Conservation (phyloP, 1,140 invertebrate genomes). For the Atopsyche davidsoni region DNA sequence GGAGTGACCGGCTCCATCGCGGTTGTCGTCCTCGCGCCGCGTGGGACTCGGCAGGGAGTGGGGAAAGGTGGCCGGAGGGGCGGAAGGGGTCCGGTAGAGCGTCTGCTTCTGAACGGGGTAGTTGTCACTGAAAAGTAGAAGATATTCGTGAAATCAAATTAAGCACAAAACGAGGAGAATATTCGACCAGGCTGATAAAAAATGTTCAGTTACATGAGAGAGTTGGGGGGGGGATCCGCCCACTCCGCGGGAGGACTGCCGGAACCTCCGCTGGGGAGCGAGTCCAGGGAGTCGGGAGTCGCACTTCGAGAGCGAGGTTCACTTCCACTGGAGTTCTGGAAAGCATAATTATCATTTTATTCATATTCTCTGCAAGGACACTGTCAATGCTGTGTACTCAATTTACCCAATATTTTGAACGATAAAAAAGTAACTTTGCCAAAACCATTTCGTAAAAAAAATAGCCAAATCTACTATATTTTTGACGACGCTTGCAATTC, state of each 20-base stretch:
- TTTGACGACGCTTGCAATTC: too few relatives aligned
- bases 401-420: too few relatives aligned
- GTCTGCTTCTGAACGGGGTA: conserved; percentile 38
- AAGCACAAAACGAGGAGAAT: not conserved
- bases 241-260: conserved; percentile 46
- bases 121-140: conserved; percentile 34
- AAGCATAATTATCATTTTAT: conserved; percentile 1
- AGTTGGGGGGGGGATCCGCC: conserved; percentile 34
- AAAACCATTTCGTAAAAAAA: too few relatives aligned
- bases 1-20: conserved; percentile 41
- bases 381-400: too few relatives aligned
- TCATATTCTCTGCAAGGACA: too few relatives aligned
- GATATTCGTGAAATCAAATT: not conserved
- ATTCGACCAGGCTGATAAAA: too few relatives aligned
- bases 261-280: conserved; percentile 54
- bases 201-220: conserved; percentile 18
- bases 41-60: conserved; percentile 26
- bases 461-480: too few relatives aligned
- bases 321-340: conserved; percentile 47
- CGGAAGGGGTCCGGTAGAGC: conserved; percentile 43
- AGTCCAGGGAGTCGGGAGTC: conserved; percentile 81
- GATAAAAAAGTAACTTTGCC: too few relatives aligned
- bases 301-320: conserved; percentile 71
- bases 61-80: conserved; percentile 36
- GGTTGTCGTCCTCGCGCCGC: conserved; percentile 30